These are phyloP conservation scores for Cygnus buccinator DNA, from an alignment of 2,113 vertebrate genomes.

Conservation along the genomic window DNA sequence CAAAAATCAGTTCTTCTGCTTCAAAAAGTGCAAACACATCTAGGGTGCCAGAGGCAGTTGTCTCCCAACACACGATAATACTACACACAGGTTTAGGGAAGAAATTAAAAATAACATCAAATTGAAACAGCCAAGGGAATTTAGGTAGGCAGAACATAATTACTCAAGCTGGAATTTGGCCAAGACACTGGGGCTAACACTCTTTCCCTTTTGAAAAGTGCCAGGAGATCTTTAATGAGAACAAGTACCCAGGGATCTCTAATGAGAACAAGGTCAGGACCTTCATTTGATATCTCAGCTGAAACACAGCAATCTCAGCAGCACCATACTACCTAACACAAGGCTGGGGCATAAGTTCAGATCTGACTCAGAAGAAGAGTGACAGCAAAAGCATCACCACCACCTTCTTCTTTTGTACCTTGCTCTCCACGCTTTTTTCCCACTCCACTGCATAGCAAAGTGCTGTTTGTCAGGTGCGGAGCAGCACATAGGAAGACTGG, in stretches of 20 bases:
- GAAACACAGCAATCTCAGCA: conserved; percentile 63
- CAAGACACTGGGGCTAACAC: conserved; percentile 62
- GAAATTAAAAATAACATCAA: conserved; percentile 43
- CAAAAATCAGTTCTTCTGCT: neutral
- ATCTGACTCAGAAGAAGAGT: conserved; percentile 36
- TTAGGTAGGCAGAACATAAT: conserved; percentile 67
- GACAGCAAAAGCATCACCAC: conserved; percentile 3
- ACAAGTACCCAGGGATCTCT: conserved; percentile 69
- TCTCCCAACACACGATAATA: neutral
- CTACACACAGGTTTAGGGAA: neutral
- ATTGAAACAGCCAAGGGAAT: conserved; percentile 51
- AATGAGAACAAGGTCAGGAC: conserved; percentile 67
- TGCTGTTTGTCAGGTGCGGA: neutral
- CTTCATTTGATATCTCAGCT: conserved; percentile 64
- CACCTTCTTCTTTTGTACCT: neutral
- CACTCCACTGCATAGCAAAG: neutral
- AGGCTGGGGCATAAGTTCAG: conserved; percentile 34
- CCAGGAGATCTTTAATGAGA: conserved; percentile 73
- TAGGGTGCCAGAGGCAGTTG: neutral
- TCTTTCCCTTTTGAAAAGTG: conserved; percentile 65
- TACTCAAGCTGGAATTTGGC: conserved; percentile 68
- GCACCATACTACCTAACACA: conserved; percentile 17
- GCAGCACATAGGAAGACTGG: neutral
- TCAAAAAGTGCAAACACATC: neutral
- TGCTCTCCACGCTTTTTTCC: neutral